phyloP scores from a whole-genome alignment of 2,888 invertebrate genomes.

The Cheilosia scutellata region DNA sequence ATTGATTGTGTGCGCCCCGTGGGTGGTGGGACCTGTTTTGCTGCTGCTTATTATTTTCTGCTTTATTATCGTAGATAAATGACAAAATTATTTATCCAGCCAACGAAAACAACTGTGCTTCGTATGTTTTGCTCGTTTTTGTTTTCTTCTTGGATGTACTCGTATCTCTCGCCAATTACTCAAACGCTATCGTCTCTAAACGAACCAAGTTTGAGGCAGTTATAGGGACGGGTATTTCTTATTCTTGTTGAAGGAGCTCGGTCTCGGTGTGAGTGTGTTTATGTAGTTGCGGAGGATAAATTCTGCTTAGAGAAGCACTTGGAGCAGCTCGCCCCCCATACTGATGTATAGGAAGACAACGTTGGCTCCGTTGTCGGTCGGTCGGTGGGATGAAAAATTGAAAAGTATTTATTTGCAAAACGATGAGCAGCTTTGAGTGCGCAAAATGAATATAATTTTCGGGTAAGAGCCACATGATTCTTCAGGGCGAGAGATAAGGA shows the following conservation, averaged over 20 bases:
- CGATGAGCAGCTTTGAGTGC: slow-evolving; percentile 76
- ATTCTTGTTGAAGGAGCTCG: neutral
- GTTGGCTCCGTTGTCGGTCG: slow-evolving; percentile 18
- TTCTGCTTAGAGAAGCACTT: slow-evolving; percentile 36
- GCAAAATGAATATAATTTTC: slow-evolving; percentile 76
- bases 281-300: slow-evolving; percentile 37
- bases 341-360: neutral
- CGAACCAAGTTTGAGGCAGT: slow-evolving; percentile 28
- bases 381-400: slow-evolving; percentile 72
- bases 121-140: neutral
- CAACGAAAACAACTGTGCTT: slow-evolving; percentile 62
- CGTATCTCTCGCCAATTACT: slow-evolving; percentile 71
- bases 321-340: neutral
- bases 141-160: slow-evolving; percentile 23
- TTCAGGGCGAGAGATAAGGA: slow-evolving; percentile 66
- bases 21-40: slow-evolving; percentile 55
- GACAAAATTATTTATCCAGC: slow-evolving; percentile 66
- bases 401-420: slow-evolving; percentile 76
- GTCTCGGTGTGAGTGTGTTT: neutral
- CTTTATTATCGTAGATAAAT: slow-evolving; percentile 73
- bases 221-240: neutral
- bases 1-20: slow-evolving; percentile 69
- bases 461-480: slow-evolving; percentile 76
- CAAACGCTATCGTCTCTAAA: slow-evolving; percentile 53
- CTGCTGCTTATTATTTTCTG: slow-evolving; percentile 61